Evolutionary conservation across 2,888 invertebrate species (phyloP), one percentile per base, ranked within the genome.

Genomic region (Tineola bisselliella): DNA sequence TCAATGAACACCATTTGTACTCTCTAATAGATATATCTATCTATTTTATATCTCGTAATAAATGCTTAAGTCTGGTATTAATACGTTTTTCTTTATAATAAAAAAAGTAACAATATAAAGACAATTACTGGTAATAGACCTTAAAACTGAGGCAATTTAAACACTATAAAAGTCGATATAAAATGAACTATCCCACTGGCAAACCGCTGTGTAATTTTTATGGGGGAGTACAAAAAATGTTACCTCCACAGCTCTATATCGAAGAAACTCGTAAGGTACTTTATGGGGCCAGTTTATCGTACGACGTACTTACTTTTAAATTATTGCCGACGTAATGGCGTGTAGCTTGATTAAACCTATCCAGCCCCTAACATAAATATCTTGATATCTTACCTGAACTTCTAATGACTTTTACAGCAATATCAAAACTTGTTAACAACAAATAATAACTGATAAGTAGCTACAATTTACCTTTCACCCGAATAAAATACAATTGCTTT

Each of bases 321-420:
- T 58, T 58, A 58, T 58, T 58, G 33, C 58, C 58, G 31, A 11
- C 31, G 33, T 33, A 58, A 58, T 58, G 58, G 58, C 58, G 56
- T 33, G 58, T 33, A 58, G 33, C 33, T 58, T 58, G 58, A 58
- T 58, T 58, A 58, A 58, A 58, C 58, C 58, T 58, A 58, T 58
- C 58, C 33, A 33, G 33, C 33, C 33, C 56, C 17, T 33, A 10
- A 58, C 58, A 58, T 58, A 58, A 58, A 58, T 58, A 58, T 58
- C 58, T 58, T 58, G 8, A 56, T 58, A 33, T 33, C 33, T 58
- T 33, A 58, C 58, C 58, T 58, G 58, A 58, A 54, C 54, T 54
- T 54, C 19, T 54, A 54, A 54, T 25, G 54, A 25, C 54, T 18
- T 48, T 54, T 54, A 54, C 25, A 54, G 19, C 48, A 17, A 48